Evolutionary conservation across 2,888 invertebrate species (phyloP).

Genomic region (Thymelicus sylvestris): DNA sequence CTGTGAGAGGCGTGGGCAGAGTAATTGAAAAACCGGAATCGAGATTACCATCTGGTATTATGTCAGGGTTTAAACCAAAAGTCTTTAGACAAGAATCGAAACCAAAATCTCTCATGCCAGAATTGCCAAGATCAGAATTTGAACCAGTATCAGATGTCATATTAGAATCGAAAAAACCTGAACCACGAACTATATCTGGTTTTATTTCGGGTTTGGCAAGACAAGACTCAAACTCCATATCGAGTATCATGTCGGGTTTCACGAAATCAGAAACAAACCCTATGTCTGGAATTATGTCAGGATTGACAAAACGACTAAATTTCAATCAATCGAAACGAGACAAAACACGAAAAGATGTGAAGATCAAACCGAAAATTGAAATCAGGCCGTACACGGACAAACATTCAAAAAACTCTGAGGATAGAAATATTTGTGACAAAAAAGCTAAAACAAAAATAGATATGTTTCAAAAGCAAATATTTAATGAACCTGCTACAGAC

Average conservation of each 20-base stretch:
- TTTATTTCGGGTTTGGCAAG: slow-evolving; percentile 6
- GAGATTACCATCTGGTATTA: slow-evolving; percentile 60
- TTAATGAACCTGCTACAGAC: slow-evolving; percentile 73
- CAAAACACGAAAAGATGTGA: slow-evolving; percentile 53
- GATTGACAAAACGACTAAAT: slow-evolving; percentile 68
- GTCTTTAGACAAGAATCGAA: background rate
- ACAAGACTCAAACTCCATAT: slow-evolving; percentile 4
- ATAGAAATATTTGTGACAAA: slow-evolving; percentile 71
- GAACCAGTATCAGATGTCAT: background rate
- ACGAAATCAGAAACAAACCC: slow-evolving; percentile 39
- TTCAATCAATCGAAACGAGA: slow-evolving; percentile 72
- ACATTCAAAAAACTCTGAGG: slow-evolving; percentile 64
- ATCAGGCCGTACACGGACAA: slow-evolving; percentile 75
- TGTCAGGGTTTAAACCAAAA: slow-evolving; percentile 57
- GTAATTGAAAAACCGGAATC: slow-evolving; percentile 32
- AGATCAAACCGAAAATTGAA: slow-evolving; percentile 68
- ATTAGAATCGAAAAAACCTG: slow-evolving; percentile 11
- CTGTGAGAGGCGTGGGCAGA: slow-evolving; percentile 43
- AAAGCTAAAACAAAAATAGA: slow-evolving; percentile 79
- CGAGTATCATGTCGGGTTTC: slow-evolving; percentile 7
- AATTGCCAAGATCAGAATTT: background rate
- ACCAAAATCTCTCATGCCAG: background rate
- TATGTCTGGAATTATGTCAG: slow-evolving; percentile 68
- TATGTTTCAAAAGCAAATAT: slow-evolving; percentile 79
- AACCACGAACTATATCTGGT: slow-evolving; percentile 3